Evolutionary conservation across 1,140 invertebrate genomes (phyloP).

Genomic region (Apis laboriosa): DNA sequence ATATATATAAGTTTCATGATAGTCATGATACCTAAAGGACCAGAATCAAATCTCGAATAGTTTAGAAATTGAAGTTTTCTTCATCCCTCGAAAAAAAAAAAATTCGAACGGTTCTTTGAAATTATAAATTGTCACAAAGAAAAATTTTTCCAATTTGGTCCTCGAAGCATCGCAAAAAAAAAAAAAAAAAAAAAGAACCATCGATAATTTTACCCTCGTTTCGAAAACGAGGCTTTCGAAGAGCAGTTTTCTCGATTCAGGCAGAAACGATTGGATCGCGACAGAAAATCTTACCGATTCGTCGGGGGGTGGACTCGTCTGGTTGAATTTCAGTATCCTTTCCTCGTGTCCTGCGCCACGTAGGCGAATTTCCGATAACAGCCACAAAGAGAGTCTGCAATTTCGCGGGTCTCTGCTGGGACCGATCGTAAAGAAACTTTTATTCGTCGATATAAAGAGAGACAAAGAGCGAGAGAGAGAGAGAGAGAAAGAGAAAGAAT

Average conservation of each 20-base stretch:
- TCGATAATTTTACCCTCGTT: neutral
- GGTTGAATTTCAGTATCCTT: slow-evolving; percentile 19
- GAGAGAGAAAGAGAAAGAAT: neutral
- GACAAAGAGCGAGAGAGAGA: neutral
- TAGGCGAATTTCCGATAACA: slow-evolving; percentile 8
- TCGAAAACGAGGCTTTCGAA: neutral
- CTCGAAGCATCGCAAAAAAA: neutral
- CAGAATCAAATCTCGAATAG: neutral
- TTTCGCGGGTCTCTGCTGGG: slow-evolving; percentile 7
- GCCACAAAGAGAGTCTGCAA: slow-evolving; percentile 11
- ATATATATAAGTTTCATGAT: too few relatives aligned
- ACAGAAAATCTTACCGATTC: slow-evolving; percentile 54
- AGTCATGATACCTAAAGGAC: neutral
- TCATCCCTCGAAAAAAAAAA: too few relatives aligned
- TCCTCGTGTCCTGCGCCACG: slow-evolving; percentile 5
- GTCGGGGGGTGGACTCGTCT: slow-evolving; percentile 12
- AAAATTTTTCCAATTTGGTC: neutral
- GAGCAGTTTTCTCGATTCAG: neutral
- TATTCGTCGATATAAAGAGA: neutral
- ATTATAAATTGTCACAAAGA: neutral
- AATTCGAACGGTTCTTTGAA: too few relatives aligned
- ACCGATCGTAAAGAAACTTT: slow-evolving; percentile 20
- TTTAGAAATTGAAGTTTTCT: too few relatives aligned
- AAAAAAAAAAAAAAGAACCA: neutral
- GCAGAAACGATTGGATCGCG: neutral